phyloP scores from a whole-genome alignment of 1,140 invertebrate genomes.

The Nebria ingens region DNA sequence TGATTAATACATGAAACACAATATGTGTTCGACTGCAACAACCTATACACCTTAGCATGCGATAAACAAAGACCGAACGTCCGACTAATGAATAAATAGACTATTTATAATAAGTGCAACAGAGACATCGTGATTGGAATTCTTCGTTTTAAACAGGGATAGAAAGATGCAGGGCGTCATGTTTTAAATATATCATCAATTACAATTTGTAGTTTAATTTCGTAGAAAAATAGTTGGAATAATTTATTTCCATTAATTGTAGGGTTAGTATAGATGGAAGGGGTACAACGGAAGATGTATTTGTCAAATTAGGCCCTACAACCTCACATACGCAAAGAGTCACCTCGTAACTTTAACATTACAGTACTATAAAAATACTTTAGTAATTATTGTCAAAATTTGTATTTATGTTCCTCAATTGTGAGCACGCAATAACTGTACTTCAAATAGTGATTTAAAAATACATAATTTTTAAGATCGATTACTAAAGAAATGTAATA shows the following conservation, averaged over 20 bases:
- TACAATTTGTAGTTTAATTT: conserved; percentile 9
- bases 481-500: too few species aligned
- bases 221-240: conserved; percentile 5
- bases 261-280: too few species aligned
- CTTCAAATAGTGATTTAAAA: too few species aligned
- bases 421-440: too few species aligned
- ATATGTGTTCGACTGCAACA: conserved; percentile 12
- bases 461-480: too few species aligned
- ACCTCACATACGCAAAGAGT: too few species aligned
- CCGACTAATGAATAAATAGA: conserved; percentile 18
- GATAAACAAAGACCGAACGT: conserved; percentile 10
- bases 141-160: not conserved
- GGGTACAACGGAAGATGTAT: too few species aligned
- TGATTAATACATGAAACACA: conserved; percentile 23
- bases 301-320: too few species aligned
- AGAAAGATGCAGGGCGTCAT: not conserved
- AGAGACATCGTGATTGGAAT: not conserved
- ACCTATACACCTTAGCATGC: conserved; percentile 7
- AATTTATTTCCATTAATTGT: conserved; percentile 7
- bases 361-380: too few species aligned
- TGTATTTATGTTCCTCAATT: too few species aligned
- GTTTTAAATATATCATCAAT: conserved; percentile 9
- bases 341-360: too few species aligned
- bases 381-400: too few species aligned
- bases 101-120: conserved; percentile 16